Evolutionary conservation across 1,140 invertebrate genomes (phyloP), one percentile per base, ranked within the genome.

Genomic region (Trichoplusia ni): DNA sequence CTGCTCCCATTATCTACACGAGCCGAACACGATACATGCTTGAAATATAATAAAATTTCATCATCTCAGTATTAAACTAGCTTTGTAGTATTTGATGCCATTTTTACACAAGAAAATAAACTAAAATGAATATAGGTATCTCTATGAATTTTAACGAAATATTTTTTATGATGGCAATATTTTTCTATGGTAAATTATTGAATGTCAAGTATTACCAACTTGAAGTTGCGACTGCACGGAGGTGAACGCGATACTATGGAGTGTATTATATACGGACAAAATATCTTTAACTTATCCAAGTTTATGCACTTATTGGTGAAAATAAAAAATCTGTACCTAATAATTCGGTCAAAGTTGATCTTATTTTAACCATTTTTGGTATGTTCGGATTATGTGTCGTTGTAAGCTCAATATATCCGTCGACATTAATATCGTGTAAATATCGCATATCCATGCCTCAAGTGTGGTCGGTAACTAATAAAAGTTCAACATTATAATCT

Each of bases 11-110:
- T n/a, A 11, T 46, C 31, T 42, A 56, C 29, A 9, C 11, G 38
- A 67, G 33, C 38, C 49, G 29, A 67, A 19, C 25, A 54, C 16
- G 23, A 19, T 14, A 21, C 19, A 46, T 54, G 29, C 27, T 25
- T 42, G 35, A 42, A 58, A 27, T 27, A 29, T 51, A 54, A 47
- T 42, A 13, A 61, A 58, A 63, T 67, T n/a, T 62, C 40, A 73
- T 79, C 75, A 69, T 77, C 75, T 75, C 86, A 87, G 84, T 89
- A 89, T 89, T 87, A 87, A 70, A 67, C 60, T 89, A 86, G 84
- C 68, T 81, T 67, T 79, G 42, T 84, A 85, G 71, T 83, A 67
- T 73, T 77, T 67, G 77, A 86, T 82, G 81, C 79, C 76, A 82
- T 86, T 81, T 72, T 77, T 46, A 81, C 73, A 77, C 27, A 47